Base-by-base conservation (phyloP, 1,140 invertebrate genomes). In the Drosophila suzukii region DNA sequence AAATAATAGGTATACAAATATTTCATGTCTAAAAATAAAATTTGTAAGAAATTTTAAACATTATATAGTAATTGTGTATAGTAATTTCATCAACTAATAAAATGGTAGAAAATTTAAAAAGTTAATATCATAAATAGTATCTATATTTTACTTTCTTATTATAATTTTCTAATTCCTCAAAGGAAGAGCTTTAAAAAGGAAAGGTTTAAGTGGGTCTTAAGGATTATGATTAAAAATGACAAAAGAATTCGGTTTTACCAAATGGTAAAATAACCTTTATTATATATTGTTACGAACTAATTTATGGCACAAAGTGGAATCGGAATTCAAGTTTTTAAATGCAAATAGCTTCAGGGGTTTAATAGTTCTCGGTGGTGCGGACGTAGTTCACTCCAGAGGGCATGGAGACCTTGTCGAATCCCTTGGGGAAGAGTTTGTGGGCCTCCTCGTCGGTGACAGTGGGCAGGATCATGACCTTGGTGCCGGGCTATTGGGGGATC, bases 401-500 rank as follows among this genome's bases (percentile, higher is more conserved):
- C 93, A 98, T 95, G 5, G 92, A 81, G 10, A 95, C 94, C 55
- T 93, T 94, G 65, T 95, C 94, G 7, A 96, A 94, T 32, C 95
- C 96, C 70, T 94, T 94, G 12, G 96, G 96, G 89, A 98, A 98
- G 0, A 97, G 78, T 77, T 94, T 94, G 4, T 94, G 84, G 1
- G 96, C 93, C 51, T 98, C 96, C 62, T 96, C 95, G 20, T 96
- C 94, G 46, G 94, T 94, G 1, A 98, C 94, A 30, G 92, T 93
- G 11, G 97, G 97, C 30, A 97, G 77, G 62, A 98, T 96, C 96
- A 98, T 98, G 36, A 97, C 97, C 80, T 96, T 95, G 13, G 94
- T 94, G 34, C 97, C 97, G 38, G 94, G 94, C 96, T 97, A 32
- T 27, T 58, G 30, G 17, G 0, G n/a, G 41, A 59, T 24, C 6